Evolutionary conservation across 2,797 vertebrate species (phyloP), one percentile per base, ranked within the genome.

Genomic region (Smutsia gigantea): DNA sequence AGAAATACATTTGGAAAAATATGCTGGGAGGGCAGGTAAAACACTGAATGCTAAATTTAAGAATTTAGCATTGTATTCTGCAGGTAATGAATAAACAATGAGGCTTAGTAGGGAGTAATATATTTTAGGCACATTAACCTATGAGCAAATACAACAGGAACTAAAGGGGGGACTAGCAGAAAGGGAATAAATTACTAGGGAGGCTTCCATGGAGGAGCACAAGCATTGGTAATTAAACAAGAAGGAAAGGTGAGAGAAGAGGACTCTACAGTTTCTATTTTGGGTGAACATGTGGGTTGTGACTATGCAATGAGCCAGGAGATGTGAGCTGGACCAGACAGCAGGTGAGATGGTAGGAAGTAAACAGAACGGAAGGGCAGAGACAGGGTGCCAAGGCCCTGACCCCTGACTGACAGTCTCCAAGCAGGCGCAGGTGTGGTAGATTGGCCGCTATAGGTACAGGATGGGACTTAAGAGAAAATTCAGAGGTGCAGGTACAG

Each of bases 281-380:
- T 49, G 39, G 57, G 23, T 68, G 29, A 37, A 27, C 21, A 7
- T 0, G 0, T 46, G 13, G 39, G 31, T 8, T 31, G 15, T 15
- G 2, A 4, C 27, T 31, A n/a, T 9, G 14, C 11, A 29, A 37
- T 51, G 42, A 82, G 42, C 74, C 51, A 23, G 13, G 25, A 77
- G 71, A 27, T 1, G n/a, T 31, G 49, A 71, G 29, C 23, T 6
- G 53, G 29, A 10, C 42, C 23, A 2, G 17, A 49, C 12, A 12
- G 1, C 0, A 61, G 74, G 66, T 63, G 61, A 93, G n/a, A 34
- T 13, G 55, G n/a, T 15, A 19, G 46, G 37, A 17, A 19, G 29
- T 14, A 68, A 84, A 87, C 14, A 42, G 34, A 88, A 46, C 23
- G 39, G 23, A 63, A 42, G 31, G 18, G 49, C 23, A 64, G 84